Evolutionary conservation across 1,140 invertebrate species (phyloP).

Genomic region (Zaprionus davidi): DNA sequence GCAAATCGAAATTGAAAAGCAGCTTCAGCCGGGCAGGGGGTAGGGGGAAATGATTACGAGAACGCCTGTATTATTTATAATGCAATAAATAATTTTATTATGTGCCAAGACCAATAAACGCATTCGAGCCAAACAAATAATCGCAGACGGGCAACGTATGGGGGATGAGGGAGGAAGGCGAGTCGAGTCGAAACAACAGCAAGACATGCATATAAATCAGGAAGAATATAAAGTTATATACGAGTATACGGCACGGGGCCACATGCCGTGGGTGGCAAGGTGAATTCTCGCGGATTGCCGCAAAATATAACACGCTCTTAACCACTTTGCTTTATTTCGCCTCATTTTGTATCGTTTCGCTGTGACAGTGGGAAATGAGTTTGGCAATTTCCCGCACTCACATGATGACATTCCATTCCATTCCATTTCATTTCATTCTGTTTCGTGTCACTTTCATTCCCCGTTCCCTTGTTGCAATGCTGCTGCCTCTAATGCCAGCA

Average conservation of each 20-base stretch:
- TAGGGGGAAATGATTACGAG: constrained; percentile 57
- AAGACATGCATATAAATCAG: constrained; percentile 69
- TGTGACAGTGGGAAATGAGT: constrained; percentile 68
- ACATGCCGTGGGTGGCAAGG: background rate
- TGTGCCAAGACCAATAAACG: constrained; percentile 74
- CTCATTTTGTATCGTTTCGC: constrained; percentile 26
- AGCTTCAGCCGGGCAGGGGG: constrained; percentile 31
- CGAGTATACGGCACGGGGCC: background rate
- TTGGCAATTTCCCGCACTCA: constrained; percentile 45
- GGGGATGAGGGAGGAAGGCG: background rate
- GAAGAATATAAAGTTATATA: constrained; percentile 19
- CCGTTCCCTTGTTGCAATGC: constrained; percentile 48
- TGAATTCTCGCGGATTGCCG: constrained; percentile 2
- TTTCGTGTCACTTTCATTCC: constrained; percentile 33
- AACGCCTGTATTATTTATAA: constrained; percentile 67
- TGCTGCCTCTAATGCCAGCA: constrained; percentile 23
- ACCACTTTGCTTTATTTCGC: constrained; percentile 23
- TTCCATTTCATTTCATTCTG: constrained; percentile 1
- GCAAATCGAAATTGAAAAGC: constrained; percentile 77
- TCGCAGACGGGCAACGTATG: constrained; percentile 47
- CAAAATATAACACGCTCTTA: constrained; percentile 12
- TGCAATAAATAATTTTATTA: constrained; percentile 83
- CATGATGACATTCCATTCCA: background rate
- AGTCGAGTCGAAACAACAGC: background rate
- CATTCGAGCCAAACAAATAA: constrained; percentile 72